These are phyloP conservation scores for Pseudopodoces humilis DNA, from an alignment of 2,113 vertebrate species.

Conservation along the genomic window DNA sequence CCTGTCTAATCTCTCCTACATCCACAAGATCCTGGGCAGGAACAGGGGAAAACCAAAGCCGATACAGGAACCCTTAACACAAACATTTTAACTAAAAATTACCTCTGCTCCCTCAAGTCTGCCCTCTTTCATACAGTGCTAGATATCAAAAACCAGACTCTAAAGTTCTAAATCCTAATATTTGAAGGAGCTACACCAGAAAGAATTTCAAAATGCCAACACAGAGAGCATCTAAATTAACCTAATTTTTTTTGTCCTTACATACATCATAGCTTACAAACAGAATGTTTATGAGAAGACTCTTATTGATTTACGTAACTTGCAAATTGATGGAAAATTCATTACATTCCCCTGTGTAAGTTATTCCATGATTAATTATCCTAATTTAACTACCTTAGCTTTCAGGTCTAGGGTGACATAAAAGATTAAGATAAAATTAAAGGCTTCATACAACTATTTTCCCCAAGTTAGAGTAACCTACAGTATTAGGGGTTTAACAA, in stretches of 20 bases:
- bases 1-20: background rate
- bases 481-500: too few relatives aligned
- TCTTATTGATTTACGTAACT: conserved; percentile 15
- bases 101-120: background rate
- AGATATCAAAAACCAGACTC: background rate
- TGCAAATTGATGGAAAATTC: background rate
- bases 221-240: background rate
- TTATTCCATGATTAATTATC: background rate
- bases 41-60: background rate
- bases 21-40: background rate
- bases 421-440: background rate
- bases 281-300: background rate
- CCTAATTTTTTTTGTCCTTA: background rate
- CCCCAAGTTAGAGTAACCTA: too few relatives aligned
- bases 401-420: background rate
- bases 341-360: background rate
- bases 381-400: conserved; percentile 5
- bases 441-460: background rate
- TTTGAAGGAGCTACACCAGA: background rate
- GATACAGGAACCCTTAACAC: background rate
- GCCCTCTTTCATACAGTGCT: background rate
- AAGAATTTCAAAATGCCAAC: background rate
- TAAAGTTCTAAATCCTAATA: background rate
- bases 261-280: background rate
- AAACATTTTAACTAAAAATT: background rate